phyloP scores from a whole-genome alignment of 2,888 invertebrate genomes.

The Antitype chi region DNA sequence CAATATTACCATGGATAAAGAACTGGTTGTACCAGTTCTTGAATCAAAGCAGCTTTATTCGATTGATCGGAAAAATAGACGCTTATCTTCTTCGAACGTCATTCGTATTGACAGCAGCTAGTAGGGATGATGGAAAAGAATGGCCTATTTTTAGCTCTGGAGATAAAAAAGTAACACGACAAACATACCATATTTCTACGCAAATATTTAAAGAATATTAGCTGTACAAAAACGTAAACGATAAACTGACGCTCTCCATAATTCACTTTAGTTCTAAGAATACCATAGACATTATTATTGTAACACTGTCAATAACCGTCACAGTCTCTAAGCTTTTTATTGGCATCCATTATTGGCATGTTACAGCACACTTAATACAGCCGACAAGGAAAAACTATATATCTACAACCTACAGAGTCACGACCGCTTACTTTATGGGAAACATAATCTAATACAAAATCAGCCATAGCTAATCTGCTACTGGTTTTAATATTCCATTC shows the following conservation, averaged over 20 bases:
- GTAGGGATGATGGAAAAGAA: background rate
- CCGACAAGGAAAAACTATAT: conserved; percentile 44
- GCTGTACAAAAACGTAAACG: conserved; percentile 4
- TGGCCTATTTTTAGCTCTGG: background rate
- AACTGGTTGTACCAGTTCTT: conserved; percentile 18
- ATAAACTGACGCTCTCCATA: conserved; percentile 1
- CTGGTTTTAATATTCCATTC: conserved; percentile 63
- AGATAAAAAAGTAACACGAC: background rate
- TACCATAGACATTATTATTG: conserved; percentile 6
- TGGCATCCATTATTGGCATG: conserved; percentile 25
- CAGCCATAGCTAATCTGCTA: conserved; percentile 55
- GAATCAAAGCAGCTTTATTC: conserved; percentile 31
- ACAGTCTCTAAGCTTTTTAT: conserved; percentile 33
- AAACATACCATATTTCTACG: background rate
- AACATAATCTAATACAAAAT: conserved; percentile 60
- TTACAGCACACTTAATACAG: conserved; percentile 31
- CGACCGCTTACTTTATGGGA: conserved; percentile 52
- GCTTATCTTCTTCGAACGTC: background rate
- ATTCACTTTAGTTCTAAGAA: conserved; percentile 24
- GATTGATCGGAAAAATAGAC: conserved; percentile 26
- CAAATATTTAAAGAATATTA: background rate
- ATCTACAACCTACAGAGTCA: conserved; percentile 39
- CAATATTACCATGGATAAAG: conserved; percentile 24
- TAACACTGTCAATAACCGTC: conserved; percentile 30
- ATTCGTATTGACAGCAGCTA: background rate